phyloP scores from a whole-genome alignment of 2,797 vertebrate genomes.

The Labroides dimidiatus region DNA sequence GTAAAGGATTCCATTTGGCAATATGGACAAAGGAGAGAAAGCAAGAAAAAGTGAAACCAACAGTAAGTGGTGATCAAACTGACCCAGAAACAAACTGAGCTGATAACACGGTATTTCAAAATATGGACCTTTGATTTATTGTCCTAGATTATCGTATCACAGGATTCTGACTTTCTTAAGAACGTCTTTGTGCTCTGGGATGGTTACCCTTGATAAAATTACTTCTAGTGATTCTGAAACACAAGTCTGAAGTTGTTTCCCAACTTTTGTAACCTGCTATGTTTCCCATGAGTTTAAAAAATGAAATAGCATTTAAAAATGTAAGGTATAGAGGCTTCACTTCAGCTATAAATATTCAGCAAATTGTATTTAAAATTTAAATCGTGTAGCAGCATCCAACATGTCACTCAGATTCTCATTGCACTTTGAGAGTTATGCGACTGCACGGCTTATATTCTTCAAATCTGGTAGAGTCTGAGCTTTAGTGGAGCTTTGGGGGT shows the following conservation, averaged over 20 bases:
- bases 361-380: not conserved
- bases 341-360: not conserved
- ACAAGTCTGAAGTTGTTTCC: too few relatives aligned
- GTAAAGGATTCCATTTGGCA: not conserved
- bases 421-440: slow-evolving; percentile 1
- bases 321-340: not conserved
- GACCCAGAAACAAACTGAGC: not conserved
- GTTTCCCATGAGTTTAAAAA: not conserved
- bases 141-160: not conserved
- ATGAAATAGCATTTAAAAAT: not conserved
- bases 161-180: not conserved
- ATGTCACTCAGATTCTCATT: not conserved
- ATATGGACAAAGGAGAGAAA: not conserved
- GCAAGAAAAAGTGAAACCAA: not conserved
- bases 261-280: too few relatives aligned
- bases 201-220: slow-evolving; percentile 8
- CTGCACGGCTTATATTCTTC: slow-evolving; percentile 19
- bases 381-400: not conserved
- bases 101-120: not conserved
- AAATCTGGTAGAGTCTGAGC: slow-evolving; percentile 40
- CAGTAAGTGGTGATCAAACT: not conserved
- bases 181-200: not conserved
- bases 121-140: not conserved
- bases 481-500: slow-evolving; percentile 23
- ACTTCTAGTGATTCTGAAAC: too few relatives aligned